phyloP scores from a whole-genome alignment of 2,888 invertebrate species.

The Pristionchus entomophagus region DNA sequence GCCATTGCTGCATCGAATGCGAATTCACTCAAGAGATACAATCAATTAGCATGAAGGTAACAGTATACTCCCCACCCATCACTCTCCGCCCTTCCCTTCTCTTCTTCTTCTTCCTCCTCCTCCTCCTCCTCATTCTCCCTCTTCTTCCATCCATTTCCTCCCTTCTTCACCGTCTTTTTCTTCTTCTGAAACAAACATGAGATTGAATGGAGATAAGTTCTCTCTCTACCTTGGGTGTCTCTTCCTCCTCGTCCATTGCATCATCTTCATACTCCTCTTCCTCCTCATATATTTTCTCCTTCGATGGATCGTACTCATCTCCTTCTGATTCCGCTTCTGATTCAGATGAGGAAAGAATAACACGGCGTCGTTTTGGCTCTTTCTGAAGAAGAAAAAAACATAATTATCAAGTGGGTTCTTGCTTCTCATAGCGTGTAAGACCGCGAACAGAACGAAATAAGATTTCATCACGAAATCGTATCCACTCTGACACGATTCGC shows the following conservation, averaged over 20 bases:
- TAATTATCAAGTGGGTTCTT: background rate
- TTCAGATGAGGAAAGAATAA: background rate
- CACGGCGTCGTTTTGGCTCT: slow-evolving; percentile 20
- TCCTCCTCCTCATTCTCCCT: background rate
- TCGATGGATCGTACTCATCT: slow-evolving; percentile 18
- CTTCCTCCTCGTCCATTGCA: slow-evolving; percentile 1
- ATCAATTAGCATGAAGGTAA: background rate
- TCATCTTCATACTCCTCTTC: slow-evolving; percentile 34
- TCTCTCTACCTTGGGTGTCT: background rate
- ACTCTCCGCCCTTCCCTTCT: background rate
- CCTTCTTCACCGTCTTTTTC: background rate
- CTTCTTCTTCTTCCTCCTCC: slow-evolving; percentile 8
- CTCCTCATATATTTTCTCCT: background rate
- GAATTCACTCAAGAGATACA: slow-evolving; percentile 4
- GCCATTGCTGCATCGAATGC: slow-evolving; percentile 49
- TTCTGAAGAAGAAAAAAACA: background rate
- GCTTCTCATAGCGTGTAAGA: too few species aligned
- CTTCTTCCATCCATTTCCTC: background rate
- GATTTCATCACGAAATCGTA: too few species aligned
- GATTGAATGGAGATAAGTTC: background rate
- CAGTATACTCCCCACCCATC: background rate
- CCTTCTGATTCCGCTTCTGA: background rate
- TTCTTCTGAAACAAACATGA: background rate
- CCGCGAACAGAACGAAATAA: too few species aligned
- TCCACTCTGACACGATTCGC: too few species aligned